A percentile compares a stretch with the other conserved stretches of the same genome.
These are phyloP conservation scores for Lasioglossum vierecki DNA, from an alignment of 2,888 invertebrate species.

Conservation along the genomic window DNA sequence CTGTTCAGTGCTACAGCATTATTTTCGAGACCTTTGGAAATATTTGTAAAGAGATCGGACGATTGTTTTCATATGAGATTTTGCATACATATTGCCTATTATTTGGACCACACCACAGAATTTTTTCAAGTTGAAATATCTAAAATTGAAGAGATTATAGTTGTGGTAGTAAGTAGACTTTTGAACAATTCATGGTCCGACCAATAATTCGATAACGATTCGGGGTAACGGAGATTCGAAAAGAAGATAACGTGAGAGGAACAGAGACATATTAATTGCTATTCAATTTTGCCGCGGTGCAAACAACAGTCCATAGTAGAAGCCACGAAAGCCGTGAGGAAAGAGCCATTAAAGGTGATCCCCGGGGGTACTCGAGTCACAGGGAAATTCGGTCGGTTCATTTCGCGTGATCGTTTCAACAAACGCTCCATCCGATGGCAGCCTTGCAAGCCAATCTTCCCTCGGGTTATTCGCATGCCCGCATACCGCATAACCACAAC, in stretches of 20 bases:
- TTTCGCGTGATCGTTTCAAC: constrained; percentile 55
- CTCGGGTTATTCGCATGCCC: constrained; percentile 46
- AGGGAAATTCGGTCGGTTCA: constrained; percentile 39
- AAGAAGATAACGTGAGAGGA: not conserved
- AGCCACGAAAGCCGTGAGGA: constrained; percentile 11
- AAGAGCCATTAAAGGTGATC: constrained; percentile 35
- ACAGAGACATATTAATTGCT: constrained; percentile 8
- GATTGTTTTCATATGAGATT: not conserved
- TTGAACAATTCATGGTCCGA: too few species aligned
- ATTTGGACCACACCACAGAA: not conserved
- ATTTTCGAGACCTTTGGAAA: too few species aligned
- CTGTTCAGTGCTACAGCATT: too few species aligned
- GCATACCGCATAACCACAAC: constrained; percentile 57
- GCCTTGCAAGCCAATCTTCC: constrained; percentile 48
- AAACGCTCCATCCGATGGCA: constrained; percentile 39
- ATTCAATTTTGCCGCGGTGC: constrained; percentile 7
- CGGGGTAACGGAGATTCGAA: not conserved
- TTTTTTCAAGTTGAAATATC: not conserved
- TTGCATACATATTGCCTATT: not conserved
- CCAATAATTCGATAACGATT: too few species aligned
- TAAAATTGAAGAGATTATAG: not conserved
- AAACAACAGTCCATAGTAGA: not conserved
- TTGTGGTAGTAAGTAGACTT: too few species aligned
- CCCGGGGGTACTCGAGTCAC: constrained; percentile 6
- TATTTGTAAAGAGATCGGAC: not conserved